Evolutionary conservation across 1,140 invertebrate species (phyloP), one percentile per base, ranked within the genome.

Genomic region (Saccostrea glomerata): DNA sequence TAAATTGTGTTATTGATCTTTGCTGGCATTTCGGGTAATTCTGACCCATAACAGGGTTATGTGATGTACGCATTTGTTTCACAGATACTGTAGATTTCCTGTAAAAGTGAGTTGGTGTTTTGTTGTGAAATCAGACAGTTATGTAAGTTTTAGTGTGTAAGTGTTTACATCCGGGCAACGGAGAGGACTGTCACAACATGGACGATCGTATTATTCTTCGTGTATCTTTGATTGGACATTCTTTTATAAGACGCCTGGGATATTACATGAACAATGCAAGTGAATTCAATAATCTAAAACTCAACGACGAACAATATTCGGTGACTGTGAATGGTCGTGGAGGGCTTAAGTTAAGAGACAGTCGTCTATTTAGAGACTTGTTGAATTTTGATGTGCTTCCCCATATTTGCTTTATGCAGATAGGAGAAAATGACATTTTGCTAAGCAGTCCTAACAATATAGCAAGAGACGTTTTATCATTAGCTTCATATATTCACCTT

Each of bases 401-500:
- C 7, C 20, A 82, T 82, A 5, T 30, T 13, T n/a, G 73, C 23
- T 77, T 77, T 77, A 13, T 82, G 17, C 25, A 23, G 7, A 25
- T 82, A n/a, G 73, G n/a, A 25, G 25, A 82, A 82, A 82, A 82
- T 23, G 73, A 25, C 73, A 30, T 82, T 82, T 30, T 25, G 73
- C 25, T 15, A 17, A 9, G 4, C 15, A 82, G 20, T 36, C 6
- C 25, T 5, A 25, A 25, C 23, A 82, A n/a, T 11, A 36, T 82
- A 15, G 20, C 7, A 25, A 7, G 7, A 82, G n/a, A 82, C 15
- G 0, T 82, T 36, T 15, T 82, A 15, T n/a, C 73, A 25, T 30
- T 82, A 23, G 73, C 36, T 15, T 82, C 73, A 5, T 82, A 30
- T 23, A 30, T 82, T 36, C 7, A n/a, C 25, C 15, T 17, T 36